Evolutionary conservation across 2,888 invertebrate genomes (phyloP), one percentile per base, ranked within the genome.

Genomic region (Tipula helvola): DNA sequence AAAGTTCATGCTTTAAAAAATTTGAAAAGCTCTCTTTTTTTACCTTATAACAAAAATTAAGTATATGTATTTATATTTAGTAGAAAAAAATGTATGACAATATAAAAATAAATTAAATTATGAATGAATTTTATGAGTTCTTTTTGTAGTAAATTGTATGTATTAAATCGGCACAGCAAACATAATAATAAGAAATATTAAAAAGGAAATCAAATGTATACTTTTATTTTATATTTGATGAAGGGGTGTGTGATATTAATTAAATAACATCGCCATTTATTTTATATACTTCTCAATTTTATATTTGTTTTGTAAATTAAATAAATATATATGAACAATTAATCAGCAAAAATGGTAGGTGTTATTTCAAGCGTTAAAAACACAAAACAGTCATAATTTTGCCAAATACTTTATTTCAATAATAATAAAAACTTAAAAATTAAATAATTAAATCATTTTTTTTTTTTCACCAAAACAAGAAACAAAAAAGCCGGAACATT

Each of bases 301-400:
- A 12, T 57, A 57, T 57, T 57, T 57, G n/a, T 71, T 71, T 71
- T 71, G n/a, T 71, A 71, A 71, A 71, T 71, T 84, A 84, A 84
- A 84, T 39, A 84, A 84, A 16, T 84, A 84, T 39, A 39, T 39
- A 84, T 84, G 84, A 84, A 84, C 84, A 84, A 39, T 84, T 85
- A 85, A 85, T 85, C 85, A 85, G 85, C 85, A 85, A 85, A 85
- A 85, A 85, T 85, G 85, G 85, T 85, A 85, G 85, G 85, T 85
- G 85, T 85, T 85, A 85, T 85, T 85, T 85, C 85, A 85, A 85
- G 85, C 85, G 85, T 85, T 85, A 42, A 85, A 85, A 85, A 85
- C 85, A 85, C 85, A 85, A 85, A 85, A 85, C 85, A 85, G 85
- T 85, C 42, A 85, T 85, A 85, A 84, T 36, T 84, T 85, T 85